Percentiles rank a stretch among this genome's conserved stretches.
These are phyloP conservation scores for Drosophila jambulina DNA, from an alignment of 1,140 invertebrate species.

Conservation along the genomic window DNA sequence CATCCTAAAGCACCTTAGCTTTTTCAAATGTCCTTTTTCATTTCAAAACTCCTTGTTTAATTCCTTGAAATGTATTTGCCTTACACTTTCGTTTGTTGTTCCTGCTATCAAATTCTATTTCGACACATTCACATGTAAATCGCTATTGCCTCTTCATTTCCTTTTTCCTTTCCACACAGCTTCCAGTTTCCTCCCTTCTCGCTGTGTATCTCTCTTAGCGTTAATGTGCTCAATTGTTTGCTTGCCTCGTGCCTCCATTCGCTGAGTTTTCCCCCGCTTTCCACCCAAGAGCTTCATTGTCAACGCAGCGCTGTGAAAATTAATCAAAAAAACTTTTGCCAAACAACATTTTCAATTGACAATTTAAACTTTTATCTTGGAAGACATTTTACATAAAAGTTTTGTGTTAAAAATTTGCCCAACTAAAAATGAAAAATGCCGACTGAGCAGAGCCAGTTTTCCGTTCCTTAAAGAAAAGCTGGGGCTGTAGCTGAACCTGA, in stretches of 20 bases:
- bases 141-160: conserved; percentile 32
- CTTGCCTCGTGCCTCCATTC: conserved; percentile 57
- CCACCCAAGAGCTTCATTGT: conserved; percentile 52
- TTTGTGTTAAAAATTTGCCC: conserved; percentile 77
- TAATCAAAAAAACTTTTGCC: conserved; percentile 85
- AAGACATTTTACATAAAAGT: conserved; percentile 83
- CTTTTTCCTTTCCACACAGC: background rate
- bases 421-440: conserved; percentile 81
- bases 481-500: background rate
- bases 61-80: conserved; percentile 75
- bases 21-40: background rate
- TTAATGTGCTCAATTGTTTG: conserved; percentile 82
- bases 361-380: conserved; percentile 84
- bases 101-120: conserved; percentile 77
- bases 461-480: conserved; percentile 18
- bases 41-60: conserved; percentile 44
- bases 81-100: conserved; percentile 62
- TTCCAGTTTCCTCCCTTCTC: conserved; percentile 10
- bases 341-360: conserved; percentile 85
- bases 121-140: conserved; percentile 80
- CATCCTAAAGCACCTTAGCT: background rate
- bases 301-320: conserved; percentile 80
- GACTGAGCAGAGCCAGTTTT: conserved; percentile 22
- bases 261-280: background rate
- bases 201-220: conserved; percentile 60